These are phyloP conservation scores for Papilio gigon DNA, from an alignment of 2,888 invertebrate species.

Conservation along the genomic window DNA sequence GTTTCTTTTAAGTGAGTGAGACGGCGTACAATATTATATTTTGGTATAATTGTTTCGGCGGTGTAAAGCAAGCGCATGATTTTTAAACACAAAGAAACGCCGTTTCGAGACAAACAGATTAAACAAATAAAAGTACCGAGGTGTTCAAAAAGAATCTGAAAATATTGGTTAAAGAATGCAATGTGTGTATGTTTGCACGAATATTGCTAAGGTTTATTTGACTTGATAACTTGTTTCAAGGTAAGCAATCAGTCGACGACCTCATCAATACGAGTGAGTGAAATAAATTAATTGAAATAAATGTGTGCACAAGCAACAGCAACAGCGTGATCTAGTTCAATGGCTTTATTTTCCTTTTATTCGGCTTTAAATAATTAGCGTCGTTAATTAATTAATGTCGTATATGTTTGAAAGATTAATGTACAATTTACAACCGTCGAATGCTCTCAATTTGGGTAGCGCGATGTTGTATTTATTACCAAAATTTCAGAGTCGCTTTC, in stretches of 20 bases:
- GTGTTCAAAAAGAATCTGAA: neutral
- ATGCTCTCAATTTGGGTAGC: slow-evolving; percentile 43
- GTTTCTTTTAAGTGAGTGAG: no score
- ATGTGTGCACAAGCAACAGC: no score
- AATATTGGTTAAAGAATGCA: neutral
- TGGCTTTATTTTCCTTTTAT: neutral
- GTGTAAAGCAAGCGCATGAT: no score
- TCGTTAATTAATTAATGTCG: neutral
- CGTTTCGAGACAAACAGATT: no score
- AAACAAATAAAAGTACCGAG: neutral
- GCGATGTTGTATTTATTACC: slow-evolving; percentile 42
- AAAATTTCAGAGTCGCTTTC: slow-evolving; percentile 36
- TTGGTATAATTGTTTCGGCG: no score
- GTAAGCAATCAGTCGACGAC: slow-evolving; percentile 35
- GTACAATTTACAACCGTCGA: slow-evolving; percentile 4
- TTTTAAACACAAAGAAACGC: no score
- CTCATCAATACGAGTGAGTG: slow-evolving; percentile 16
- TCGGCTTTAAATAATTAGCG: neutral
- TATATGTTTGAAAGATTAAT: neutral
- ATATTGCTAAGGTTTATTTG: slow-evolving; percentile 13
- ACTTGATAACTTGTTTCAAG: slow-evolving; percentile 37
- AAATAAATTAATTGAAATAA: slow-evolving; percentile 4
- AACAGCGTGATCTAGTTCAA: neutral
- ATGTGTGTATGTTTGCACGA: slow-evolving; percentile 2
- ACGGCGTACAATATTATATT: no score